These are phyloP conservation scores for Hyperoplus immaculatus DNA, from an alignment of 2,797 vertebrate genomes.

Conservation along the genomic window DNA sequence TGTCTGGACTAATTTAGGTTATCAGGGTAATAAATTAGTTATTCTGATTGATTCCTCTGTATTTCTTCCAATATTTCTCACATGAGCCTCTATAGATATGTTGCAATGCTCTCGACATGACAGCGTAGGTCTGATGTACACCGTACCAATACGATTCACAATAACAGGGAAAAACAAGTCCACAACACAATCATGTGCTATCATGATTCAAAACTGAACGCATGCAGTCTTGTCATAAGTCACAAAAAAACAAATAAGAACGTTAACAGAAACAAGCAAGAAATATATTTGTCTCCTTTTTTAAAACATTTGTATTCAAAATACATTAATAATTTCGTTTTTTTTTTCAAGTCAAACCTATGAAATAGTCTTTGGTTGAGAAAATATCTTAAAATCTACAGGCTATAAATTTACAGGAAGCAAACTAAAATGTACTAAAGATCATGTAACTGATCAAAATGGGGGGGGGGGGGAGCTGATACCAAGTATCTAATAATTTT, in stretches of 20 bases:
- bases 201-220: conserved; percentile 57
- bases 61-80: conserved; percentile 17
- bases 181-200: conserved; percentile 67
- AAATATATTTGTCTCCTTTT: conserved; percentile 71
- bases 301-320: conserved; percentile 84
- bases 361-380: conserved; percentile 88
- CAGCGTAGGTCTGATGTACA: conserved; percentile 54
- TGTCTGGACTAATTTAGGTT: conserved; percentile 40
- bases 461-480: conserved; percentile 87
- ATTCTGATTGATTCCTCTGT: conserved; percentile 20
- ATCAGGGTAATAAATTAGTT: conserved; percentile 7
- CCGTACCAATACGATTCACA: conserved; percentile 65
- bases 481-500: conserved; percentile 94
- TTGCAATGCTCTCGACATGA: conserved; percentile 46
- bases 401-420: conserved; percentile 83
- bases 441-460: conserved; percentile 99
- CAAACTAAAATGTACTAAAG: conserved; percentile 79
- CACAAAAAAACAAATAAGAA: conserved; percentile 70
- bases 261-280: conserved; percentile 62
- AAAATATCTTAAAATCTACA: conserved; percentile 87
- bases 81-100: conserved; percentile 37
- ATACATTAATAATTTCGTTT: conserved; percentile 75
- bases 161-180: conserved; percentile 64
- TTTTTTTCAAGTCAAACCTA: conserved; percentile 83
- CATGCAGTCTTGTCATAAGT: conserved; percentile 66